Evolutionary conservation across 1,140 invertebrate genomes (phyloP).

Genomic region (Brachionus plicatilis): DNA sequence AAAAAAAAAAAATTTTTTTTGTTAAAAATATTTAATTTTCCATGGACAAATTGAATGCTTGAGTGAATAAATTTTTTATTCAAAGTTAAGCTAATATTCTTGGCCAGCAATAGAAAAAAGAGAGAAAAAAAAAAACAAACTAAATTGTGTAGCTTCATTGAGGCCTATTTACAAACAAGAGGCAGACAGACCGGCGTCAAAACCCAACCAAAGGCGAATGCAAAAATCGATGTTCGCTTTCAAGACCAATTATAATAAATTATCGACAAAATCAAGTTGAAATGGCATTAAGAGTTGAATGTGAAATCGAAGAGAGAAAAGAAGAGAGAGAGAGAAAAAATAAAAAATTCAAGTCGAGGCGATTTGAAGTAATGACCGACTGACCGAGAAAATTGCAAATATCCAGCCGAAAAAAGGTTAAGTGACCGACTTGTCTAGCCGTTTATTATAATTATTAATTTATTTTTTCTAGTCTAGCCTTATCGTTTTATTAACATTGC

Average conservation of each 20-base stretch:
- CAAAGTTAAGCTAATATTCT: conserved; percentile 24
- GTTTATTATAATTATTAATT: conserved; percentile 37
- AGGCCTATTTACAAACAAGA: conserved; percentile 25
- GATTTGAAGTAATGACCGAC: conserved; percentile 36
- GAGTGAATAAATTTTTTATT: background rate
- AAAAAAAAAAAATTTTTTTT: background rate
- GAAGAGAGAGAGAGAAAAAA: background rate
- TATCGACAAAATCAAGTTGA: conserved; percentile 29
- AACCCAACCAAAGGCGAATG: background rate
- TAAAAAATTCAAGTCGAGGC: conserved; percentile 36
- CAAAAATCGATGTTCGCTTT: conserved; percentile 28
- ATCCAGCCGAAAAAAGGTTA: conserved; percentile 2
- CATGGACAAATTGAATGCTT: background rate
- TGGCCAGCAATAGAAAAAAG: background rate
- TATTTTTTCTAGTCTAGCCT: conserved; percentile 35
- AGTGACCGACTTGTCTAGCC: conserved; percentile 37
- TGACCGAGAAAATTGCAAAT: conserved; percentile 37
- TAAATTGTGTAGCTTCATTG: background rate
- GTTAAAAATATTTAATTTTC: background rate
- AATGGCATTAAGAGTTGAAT: conserved; percentile 11
- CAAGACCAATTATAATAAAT: conserved; percentile 26
- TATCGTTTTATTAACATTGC: conserved; percentile 33
- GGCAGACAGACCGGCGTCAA: conserved; percentile 25
- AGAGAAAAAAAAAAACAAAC: background rate
- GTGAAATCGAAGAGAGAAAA: background rate